Conservation (phyloP, 1,140 invertebrate genomes). For the Vanessa tameamea region DNA sequence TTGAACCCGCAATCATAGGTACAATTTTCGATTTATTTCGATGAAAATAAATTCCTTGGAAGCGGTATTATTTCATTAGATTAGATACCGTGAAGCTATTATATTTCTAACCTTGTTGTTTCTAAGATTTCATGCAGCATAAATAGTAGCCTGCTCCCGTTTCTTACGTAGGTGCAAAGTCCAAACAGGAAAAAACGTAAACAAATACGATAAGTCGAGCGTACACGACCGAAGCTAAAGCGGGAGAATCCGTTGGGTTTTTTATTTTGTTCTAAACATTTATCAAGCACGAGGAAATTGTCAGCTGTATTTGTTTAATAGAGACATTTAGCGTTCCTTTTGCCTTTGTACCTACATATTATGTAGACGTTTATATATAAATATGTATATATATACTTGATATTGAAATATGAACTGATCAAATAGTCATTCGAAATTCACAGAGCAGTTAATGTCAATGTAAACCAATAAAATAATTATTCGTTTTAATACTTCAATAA, state of each 20-base stretch:
- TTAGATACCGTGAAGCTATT: slow-evolving; percentile 30
- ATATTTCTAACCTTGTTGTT: slow-evolving; percentile 32
- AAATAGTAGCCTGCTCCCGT: slow-evolving; percentile 42
- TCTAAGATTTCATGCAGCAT: slow-evolving; percentile 37
- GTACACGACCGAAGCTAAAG: slow-evolving; percentile 56
- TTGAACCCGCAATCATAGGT: no score
- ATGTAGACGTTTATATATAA: not conserved
- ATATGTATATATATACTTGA: no score
- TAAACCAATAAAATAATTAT: not conserved
- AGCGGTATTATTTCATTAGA: slow-evolving; percentile 29
- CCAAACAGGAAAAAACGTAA: slow-evolving; percentile 64
- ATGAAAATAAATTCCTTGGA: slow-evolving; percentile 3
- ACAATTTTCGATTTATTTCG: not conserved
- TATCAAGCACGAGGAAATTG: slow-evolving; percentile 51
- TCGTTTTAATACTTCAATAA: not conserved
- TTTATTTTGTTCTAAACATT: slow-evolving; percentile 49
- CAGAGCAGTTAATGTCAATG: not conserved
- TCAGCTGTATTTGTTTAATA: slow-evolving; percentile 37
- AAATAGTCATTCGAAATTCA: no score
- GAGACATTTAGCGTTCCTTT: not conserved
- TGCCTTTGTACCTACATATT: not conserved
- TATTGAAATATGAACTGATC: no score
- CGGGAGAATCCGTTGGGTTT: slow-evolving; percentile 68
- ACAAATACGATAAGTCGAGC: slow-evolving; percentile 51
- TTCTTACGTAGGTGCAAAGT: slow-evolving; percentile 42